Evolutionary conservation across 2,113 vertebrate species (phyloP).

Genomic region (Xiphias gladius): DNA sequence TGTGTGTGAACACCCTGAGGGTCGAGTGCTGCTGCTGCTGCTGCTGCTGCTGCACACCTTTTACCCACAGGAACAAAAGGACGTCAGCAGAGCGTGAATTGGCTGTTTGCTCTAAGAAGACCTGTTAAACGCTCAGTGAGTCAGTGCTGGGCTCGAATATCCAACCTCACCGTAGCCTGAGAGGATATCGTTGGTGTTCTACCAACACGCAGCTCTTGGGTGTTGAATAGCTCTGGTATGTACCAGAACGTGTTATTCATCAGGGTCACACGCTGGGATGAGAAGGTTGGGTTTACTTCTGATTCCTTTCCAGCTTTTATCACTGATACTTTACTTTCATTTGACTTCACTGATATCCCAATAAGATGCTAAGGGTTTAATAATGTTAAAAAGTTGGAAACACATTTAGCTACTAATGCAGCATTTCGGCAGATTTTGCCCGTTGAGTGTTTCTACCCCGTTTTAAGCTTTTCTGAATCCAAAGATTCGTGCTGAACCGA

Average conservation of each 20-base stretch:
- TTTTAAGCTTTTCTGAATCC: too few relatives aligned
- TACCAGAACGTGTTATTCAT: neutral
- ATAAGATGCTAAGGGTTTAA: neutral
- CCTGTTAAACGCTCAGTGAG: neutral
- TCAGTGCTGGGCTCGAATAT: neutral
- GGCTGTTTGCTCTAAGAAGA: neutral
- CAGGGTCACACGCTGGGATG: neutral
- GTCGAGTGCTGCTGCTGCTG: neutral
- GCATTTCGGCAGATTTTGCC: too few relatives aligned
- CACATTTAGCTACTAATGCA: too few relatives aligned
- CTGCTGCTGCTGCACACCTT: neutral
- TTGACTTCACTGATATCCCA: neutral
- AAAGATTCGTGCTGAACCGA: too few relatives aligned
- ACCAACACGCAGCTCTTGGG: too few relatives aligned
- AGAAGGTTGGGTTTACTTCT: neutral
- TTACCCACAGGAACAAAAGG: neutral
- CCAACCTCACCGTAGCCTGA: too few relatives aligned
- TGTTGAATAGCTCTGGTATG: neutral
- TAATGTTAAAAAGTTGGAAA: neutral
- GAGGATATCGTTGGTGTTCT: too few relatives aligned
- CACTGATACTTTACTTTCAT: neutral
- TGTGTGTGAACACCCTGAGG: neutral
- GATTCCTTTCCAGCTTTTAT: neutral
- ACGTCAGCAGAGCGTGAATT: neutral
- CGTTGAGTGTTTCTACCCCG: too few relatives aligned